Base-by-base conservation (phyloP, 2,797 vertebrate species). In the Trachops cirrhosus region DNA sequence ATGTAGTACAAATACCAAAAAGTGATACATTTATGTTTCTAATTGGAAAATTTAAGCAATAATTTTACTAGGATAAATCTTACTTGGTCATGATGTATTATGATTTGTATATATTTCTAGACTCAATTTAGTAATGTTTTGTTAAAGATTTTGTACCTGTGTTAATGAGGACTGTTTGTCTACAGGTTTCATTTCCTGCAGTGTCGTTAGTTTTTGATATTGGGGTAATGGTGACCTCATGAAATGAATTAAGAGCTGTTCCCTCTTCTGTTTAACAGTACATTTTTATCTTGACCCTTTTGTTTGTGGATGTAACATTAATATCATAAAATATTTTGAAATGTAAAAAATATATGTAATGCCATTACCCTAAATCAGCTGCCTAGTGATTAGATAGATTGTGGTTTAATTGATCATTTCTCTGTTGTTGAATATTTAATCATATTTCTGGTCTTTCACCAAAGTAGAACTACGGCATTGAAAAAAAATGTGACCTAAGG, bases 371-470 rank as follows among this genome's bases (percentile, higher is more conserved):
- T 79, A 62, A 89, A 88, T 89, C n/a, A 77, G 64, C 71, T 39
- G 46, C 37, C 82, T 10, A 89, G 10, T 78, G 37, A 37, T 95
- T 89, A 75, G 46, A 29, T 75, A 79, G 78, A 73, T 79, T 86
- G 11, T 74, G n/a, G 44, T 96, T 93, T 82, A 88, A 86, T 89
- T 57, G 91, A 29, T 29, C 59, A 87, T 92, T 92, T 95, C 39
- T 85, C 37, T 91, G 0, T 84, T 95, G n/a, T 89, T 91, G 62
- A 92, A 74, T 95, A 78, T 62, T 84, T 80, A 77, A 68, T 73
- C n/a, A 46, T 80, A 59, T 97, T 96, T 85, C 74, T 91, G 48
- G 39, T 79, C 44, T 91, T 94, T 86, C 46, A 94, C 59, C 74
- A n/a, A 5, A 57, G 8, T 94, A 86, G 70, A 50, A 3, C 32